phyloP scores from a whole-genome alignment of 2,797 vertebrate genomes.

The Mionectes olivaceus region DNA sequence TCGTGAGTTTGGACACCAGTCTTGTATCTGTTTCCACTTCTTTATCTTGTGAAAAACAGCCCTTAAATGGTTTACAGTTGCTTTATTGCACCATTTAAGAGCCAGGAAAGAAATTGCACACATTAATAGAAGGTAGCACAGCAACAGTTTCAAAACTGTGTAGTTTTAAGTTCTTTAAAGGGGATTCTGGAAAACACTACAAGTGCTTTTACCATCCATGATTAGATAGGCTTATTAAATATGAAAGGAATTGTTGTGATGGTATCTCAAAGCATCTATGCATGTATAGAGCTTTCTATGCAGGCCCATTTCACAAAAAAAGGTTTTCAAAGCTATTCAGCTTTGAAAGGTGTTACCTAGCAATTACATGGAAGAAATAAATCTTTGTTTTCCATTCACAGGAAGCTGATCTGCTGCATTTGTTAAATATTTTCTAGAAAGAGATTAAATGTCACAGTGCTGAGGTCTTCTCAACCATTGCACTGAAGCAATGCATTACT shows the following conservation, averaged over 20 bases:
- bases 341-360: not conserved
- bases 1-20: not conserved
- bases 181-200: not conserved
- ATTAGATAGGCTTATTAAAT: not conserved
- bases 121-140: not conserved
- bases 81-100: not conserved
- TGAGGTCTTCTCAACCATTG: not conserved
- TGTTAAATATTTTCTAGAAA: constrained; percentile 17
- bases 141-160: not conserved
- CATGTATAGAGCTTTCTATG: not conserved
- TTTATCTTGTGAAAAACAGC: not conserved
- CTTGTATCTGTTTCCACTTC: not conserved
- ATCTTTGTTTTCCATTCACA: not conserved
- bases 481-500: not conserved
- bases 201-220: not conserved
- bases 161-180: not conserved
- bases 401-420: not conserved
- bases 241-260: not conserved
- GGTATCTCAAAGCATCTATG: not conserved
- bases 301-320: not conserved
- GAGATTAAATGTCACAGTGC: not conserved
- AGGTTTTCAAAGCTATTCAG: not conserved
- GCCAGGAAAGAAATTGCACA: not conserved
- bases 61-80: not conserved
- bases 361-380: not conserved